These are phyloP conservation scores for Phaethornis superciliosus DNA, from an alignment of 2,113 vertebrate genomes.

Conservation along the genomic window DNA sequence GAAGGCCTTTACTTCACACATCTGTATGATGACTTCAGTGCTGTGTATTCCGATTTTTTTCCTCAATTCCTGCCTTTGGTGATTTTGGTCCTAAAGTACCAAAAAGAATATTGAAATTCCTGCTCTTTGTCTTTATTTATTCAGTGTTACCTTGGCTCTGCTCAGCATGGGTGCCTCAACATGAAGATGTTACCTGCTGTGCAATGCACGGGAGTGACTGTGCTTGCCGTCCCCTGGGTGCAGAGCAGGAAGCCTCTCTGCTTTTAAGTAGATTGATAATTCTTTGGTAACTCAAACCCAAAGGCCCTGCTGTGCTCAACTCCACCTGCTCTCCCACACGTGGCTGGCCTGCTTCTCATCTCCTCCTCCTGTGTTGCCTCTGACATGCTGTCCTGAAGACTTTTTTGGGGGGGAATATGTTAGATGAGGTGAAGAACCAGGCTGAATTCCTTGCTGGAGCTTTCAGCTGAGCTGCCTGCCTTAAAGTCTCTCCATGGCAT, in stretches of 20 bases:
- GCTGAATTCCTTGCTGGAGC: not conserved
- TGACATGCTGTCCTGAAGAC: not conserved
- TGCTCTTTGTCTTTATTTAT: not conserved
- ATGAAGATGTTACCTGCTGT: not conserved
- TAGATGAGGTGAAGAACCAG: not conserved
- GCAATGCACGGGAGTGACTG: not conserved
- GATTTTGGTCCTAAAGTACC: not conserved
- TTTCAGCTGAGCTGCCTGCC: not conserved
- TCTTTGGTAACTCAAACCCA: not conserved
- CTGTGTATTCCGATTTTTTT: not conserved
- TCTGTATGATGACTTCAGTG: not conserved
- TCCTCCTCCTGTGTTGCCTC: not conserved
- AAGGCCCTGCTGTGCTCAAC: not conserved
- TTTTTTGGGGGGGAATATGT: not conserved
- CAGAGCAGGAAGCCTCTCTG: too few relatives aligned
- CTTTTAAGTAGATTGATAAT: not conserved
- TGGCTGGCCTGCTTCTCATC: rapidly evolving
- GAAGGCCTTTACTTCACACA: not conserved
- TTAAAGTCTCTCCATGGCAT: rapidly evolving
- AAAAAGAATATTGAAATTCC: not conserved
- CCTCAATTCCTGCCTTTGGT: not conserved
- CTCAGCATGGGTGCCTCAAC: not conserved
- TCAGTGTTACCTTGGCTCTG: not conserved
- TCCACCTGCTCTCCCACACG: not conserved
- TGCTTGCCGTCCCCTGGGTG: too few relatives aligned